Percentiles rank a stretch among this genome's conserved stretches.
phyloP scores from a whole-genome alignment of 2,797 vertebrate genomes.

The Squalus acanthias region DNA sequence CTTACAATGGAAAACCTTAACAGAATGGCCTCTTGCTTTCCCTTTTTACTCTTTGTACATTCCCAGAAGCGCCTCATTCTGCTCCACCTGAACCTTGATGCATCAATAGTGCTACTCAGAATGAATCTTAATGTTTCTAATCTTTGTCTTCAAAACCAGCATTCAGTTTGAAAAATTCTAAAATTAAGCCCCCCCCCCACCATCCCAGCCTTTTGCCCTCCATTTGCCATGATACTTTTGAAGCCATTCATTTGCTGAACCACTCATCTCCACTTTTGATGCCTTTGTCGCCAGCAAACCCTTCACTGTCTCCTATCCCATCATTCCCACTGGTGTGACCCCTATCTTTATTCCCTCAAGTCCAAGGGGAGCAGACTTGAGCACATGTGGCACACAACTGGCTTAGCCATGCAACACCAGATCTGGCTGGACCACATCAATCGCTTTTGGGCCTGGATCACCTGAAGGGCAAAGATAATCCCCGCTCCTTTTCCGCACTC shows the following conservation, averaged over 20 bases:
- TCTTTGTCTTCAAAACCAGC: not conserved
- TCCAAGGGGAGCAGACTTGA: not conserved
- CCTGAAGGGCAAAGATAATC: not conserved
- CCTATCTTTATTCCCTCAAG: not conserved
- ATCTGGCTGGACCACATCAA: not conserved
- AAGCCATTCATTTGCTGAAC: not conserved
- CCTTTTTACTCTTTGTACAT: not conserved
- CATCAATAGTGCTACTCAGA: not conserved
- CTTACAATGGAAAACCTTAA: not conserved
- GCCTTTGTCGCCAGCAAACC: not conserved
- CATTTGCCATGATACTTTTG: not conserved
- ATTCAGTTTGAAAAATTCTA: not conserved
- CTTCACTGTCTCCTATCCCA: not conserved
- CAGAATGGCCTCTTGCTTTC: not conserved
- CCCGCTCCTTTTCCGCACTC: not conserved
- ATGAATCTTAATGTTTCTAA: conserved; percentile 19
- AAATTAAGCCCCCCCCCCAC: not conserved
- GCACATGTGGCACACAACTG: not conserved
- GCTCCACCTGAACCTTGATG: not conserved
- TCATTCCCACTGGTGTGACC: not conserved
- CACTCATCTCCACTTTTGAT: not conserved
- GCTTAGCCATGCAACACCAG: not conserved
- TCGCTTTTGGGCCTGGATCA: not conserved
- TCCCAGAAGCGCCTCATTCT: not conserved
- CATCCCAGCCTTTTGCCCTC: not conserved